Evolutionary conservation across 1,140 invertebrate species (phyloP).

Genomic region (Camponotus pennsylvanicus): DNA sequence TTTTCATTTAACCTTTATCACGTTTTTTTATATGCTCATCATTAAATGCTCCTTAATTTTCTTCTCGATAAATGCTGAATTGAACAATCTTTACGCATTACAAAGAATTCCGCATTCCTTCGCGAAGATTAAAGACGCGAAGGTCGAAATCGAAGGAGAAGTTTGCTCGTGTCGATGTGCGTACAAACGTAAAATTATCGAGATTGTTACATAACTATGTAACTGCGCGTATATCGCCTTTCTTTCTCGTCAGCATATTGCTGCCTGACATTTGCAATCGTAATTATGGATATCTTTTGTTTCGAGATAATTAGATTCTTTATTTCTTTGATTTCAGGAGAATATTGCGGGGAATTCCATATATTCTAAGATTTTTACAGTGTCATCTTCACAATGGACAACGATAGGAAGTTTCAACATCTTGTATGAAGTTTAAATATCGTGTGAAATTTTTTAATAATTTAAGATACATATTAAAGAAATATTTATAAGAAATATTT

Average conservation of each 20-base stretch:
- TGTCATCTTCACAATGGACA: not conserved
- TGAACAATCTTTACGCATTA: not conserved
- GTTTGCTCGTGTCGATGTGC: not conserved
- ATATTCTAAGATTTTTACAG: not conserved
- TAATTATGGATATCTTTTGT: constrained; percentile 8
- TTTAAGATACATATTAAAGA: not conserved
- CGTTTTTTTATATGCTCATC: not conserved
- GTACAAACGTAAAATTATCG: constrained; percentile 13
- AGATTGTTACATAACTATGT: constrained; percentile 22
- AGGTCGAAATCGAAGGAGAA: not conserved
- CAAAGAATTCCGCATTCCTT: constrained; percentile 8
- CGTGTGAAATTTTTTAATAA: not conserved
- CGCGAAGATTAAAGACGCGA: not conserved
- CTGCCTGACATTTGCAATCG: constrained; percentile 1
- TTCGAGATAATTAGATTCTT: constrained; percentile 16
- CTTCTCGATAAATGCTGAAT: not conserved
- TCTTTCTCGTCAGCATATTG: not conserved
- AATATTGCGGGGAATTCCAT: not conserved
- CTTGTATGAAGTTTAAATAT: not conserved
- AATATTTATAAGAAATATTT: not conserved
- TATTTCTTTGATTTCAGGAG: not conserved
- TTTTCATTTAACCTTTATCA: not conserved
- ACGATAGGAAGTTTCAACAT: not conserved
- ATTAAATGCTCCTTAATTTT: not conserved
- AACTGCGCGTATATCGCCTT: constrained; percentile 8